phyloP scores from a whole-genome alignment of 2,888 invertebrate species.

The Margaritifera margaritifera region DNA sequence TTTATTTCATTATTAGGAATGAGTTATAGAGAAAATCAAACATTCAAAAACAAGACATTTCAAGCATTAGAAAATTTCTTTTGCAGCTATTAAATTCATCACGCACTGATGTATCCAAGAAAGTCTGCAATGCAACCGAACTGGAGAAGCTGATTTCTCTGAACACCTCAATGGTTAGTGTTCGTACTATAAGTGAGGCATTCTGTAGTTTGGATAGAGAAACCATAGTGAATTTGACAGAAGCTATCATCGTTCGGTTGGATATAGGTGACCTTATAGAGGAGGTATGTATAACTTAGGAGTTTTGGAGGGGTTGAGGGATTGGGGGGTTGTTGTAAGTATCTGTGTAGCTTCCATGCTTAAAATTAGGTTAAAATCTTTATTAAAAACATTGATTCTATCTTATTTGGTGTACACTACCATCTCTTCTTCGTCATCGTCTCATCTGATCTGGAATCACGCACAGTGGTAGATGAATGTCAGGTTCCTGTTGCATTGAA shows the following conservation, averaged over 20 bases:
- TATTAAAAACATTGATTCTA: too few relatives aligned
- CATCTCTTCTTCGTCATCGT: too few relatives aligned
- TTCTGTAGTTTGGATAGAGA: slow-evolving; percentile 51
- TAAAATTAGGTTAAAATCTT: too few relatives aligned
- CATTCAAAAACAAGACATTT: not conserved
- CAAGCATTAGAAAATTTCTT: not conserved
- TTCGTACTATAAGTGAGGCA: slow-evolving; percentile 41
- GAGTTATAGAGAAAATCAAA: not conserved
- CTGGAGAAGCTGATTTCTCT: slow-evolving; percentile 22
- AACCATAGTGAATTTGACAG: slow-evolving; percentile 36
- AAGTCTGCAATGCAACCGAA: slow-evolving; percentile 35
- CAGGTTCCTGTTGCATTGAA: too few relatives aligned
- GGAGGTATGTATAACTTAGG: slow-evolving; percentile 39
- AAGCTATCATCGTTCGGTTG: slow-evolving; percentile 46
- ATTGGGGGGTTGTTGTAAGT: not conserved
- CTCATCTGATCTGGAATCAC: too few relatives aligned
- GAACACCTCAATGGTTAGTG: slow-evolving; percentile 14
- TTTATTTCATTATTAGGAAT: not conserved
- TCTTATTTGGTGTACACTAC: too few relatives aligned
- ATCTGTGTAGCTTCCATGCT: too few relatives aligned
- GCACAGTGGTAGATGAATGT: too few relatives aligned
- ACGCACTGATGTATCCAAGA: slow-evolving; percentile 21
- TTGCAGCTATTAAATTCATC: slow-evolving; percentile 36
- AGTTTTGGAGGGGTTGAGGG: too few relatives aligned
- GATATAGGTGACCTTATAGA: slow-evolving; percentile 58